Percentiles rank a stretch among this genome's conserved stretches.
Conservation (phyloP, 2,797 vertebrate species). For the Helostoma temminkii region DNA sequence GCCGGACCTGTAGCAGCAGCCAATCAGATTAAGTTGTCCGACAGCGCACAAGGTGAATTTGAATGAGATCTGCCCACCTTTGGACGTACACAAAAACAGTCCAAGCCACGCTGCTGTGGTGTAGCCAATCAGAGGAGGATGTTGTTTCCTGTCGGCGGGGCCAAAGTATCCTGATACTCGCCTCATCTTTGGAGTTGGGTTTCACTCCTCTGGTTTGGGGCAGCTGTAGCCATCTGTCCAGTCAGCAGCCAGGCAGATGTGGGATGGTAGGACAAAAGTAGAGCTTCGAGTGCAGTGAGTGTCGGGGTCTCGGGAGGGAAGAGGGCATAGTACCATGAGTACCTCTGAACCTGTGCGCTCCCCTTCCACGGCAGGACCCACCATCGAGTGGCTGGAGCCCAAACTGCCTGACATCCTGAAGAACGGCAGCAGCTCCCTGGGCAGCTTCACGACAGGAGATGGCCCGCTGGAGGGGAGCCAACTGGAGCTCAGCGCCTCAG, state of each 20-base stretch:
- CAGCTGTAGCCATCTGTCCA: conserved; percentile 45
- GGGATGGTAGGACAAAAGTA: conserved; percentile 24
- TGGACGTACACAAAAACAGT: conserved; percentile 47
- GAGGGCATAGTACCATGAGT: conserved; percentile 52
- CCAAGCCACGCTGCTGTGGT: background rate
- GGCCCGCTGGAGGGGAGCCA: conserved; percentile 81
- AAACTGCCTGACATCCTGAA: conserved; percentile 94
- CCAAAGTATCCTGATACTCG: conserved; percentile 59
- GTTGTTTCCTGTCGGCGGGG: conserved; percentile 60
- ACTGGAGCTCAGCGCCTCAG: conserved; percentile 85
- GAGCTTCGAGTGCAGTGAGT: conserved; percentile 28
- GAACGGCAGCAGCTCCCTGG: conserved; percentile 88
- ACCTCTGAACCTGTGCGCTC: conserved; percentile 83
- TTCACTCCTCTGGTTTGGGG: conserved; percentile 49
- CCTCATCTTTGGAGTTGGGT: conserved; percentile 35
- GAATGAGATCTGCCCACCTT: conserved; percentile 57
- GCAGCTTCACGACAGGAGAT: conserved; percentile 85
- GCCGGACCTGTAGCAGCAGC: conserved; percentile 53
- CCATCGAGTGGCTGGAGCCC: conserved; percentile 96
- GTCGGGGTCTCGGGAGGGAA: conserved; percentile 35
- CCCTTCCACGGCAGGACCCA: conserved; percentile 87
- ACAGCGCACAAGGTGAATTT: conserved; percentile 57
- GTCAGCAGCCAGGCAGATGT: conserved; percentile 36
- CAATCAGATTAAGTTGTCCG: conserved; percentile 79
- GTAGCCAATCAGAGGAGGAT: conserved; percentile 61